These are phyloP conservation scores for Cavia aperea DNA, from an alignment of 2,113 vertebrate genomes.

Conservation along the genomic window DNA sequence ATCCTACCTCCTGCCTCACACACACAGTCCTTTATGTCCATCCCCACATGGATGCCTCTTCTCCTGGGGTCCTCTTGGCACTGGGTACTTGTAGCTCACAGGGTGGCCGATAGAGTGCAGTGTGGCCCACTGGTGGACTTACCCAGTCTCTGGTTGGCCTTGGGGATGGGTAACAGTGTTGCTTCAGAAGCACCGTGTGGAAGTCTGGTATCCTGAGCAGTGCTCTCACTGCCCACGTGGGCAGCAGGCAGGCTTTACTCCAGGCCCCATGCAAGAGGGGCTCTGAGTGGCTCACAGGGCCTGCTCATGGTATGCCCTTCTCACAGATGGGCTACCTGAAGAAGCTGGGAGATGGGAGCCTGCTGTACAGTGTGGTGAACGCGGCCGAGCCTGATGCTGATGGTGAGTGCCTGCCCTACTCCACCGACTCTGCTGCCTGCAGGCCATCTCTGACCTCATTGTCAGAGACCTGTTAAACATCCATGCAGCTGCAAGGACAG, in stretches of 20 bases:
- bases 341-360: conserved; percentile 84
- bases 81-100: neutral
- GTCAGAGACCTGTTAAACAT: neutral
- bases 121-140: neutral
- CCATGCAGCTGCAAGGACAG: neutral
- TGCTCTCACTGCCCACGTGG: rapidly evolving
- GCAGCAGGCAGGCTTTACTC: neutral
- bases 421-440: neutral
- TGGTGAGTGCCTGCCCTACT: conserved; percentile 74
- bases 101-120: rapidly evolving
- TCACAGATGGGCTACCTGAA: conserved; percentile 92
- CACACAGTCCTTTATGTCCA: no score
- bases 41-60: no score
- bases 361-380: conserved; percentile 93
- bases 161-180: neutral
- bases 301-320: conserved; percentile 2
- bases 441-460: neutral
- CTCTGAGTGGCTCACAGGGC: neutral
- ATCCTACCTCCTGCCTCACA: neutral
- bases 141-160: rapidly evolving
- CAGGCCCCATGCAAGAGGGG: rapidly evolving
- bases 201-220: neutral
- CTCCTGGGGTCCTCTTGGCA: neutral
- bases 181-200: neutral
- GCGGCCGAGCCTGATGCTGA: conserved; percentile 88